Evolutionary conservation across 2,113 vertebrate genomes (phyloP), one percentile per base, ranked within the genome.

Genomic region (Mus pahari): DNA sequence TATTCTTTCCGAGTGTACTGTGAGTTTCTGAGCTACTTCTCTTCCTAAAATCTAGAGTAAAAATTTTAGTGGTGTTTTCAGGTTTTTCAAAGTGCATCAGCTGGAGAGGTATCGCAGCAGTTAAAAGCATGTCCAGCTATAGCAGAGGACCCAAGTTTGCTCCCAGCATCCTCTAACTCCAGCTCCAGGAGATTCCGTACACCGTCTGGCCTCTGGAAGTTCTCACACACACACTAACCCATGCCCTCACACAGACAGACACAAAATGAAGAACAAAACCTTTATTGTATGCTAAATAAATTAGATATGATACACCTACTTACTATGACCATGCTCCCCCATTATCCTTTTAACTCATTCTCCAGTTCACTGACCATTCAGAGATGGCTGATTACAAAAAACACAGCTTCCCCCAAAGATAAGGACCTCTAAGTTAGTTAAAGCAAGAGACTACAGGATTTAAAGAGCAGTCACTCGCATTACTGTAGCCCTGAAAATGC

Each of bases 321-420:
- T 87, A 94, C 83, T 1, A 36, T 84, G 62, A 90, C 9, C 53
- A 33, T 58, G 81, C 86, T 75, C 22, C 50, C 28, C 26, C 36
- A 64, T 28, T 42, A 62, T 39, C 53, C 84, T 60, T 96, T 79
- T 84, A 42, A 93, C 71, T 89, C 33, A 90, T 78, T 95, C 79
- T 81, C 33, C 53, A 90, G 16, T 74, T 70, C 42, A 73, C n/a
- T 36, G 36, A 33, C 91, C 55, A 96, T 66, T 45, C 84, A 55
- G 60, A 88, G 81, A 93, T 93, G 22, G 19, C 31, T 90, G 92
- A 84, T 39, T 31, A 81, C 28, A 31, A 90, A 97, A 91, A 62
- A 16, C 55, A 1, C n/a, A 9, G 11, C 14, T 48, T 81, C 81
- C 84, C 58, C 94, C 55, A 93, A 92, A 64, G 64, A 82, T 53